Percentiles rank a stretch among this genome's conserved stretches.
These are phyloP conservation scores for Hermodice carunculata DNA, from an alignment of 2,888 invertebrate genomes.

Conservation along the genomic window DNA sequence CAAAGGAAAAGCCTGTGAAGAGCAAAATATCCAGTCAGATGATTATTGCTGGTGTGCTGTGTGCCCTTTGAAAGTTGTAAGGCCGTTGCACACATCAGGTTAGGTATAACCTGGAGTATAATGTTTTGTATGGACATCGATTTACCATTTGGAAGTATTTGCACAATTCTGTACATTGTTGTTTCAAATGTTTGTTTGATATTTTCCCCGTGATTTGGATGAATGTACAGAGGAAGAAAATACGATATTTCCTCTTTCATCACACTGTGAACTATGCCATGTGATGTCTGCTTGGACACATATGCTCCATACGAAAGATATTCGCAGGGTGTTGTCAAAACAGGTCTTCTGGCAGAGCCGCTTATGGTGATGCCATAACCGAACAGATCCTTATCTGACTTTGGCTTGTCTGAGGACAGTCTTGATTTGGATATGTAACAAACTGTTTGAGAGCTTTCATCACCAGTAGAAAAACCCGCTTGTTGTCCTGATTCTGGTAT, in stretches of 20 bases:
- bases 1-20: slow-evolving; percentile 56
- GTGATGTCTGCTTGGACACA: slow-evolving; percentile 50
- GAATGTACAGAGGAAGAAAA: slow-evolving; percentile 56
- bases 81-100: slow-evolving; percentile 58
- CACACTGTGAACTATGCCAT: slow-evolving; percentile 54
- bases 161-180: slow-evolving; percentile 34
- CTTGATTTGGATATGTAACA: slow-evolving; percentile 33
- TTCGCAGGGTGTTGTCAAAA: too few species aligned
- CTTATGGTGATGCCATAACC: slow-evolving; percentile 57
- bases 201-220: slow-evolving; percentile 48
- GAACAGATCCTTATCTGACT: slow-evolving; percentile 47
- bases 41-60: too few species aligned
- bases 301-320: slow-evolving; percentile 52
- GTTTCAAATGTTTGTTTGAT: slow-evolving; percentile 52
- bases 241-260: slow-evolving; percentile 55
- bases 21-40: too few species aligned
- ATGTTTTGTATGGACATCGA: slow-evolving; percentile 51
- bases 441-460: too few species aligned
- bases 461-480: too few species aligned
- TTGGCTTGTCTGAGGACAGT: too few species aligned
- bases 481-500: too few species aligned
- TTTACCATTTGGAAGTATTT: too few species aligned
- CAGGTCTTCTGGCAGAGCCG: slow-evolving; percentile 51
- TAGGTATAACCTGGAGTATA: slow-evolving; percentile 55
- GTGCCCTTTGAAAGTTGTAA: slow-evolving; percentile 62